Evolutionary conservation across 2,113 vertebrate genomes (phyloP), one percentile per base, ranked within the genome.

Genomic region (Hepsetus odoe): DNA sequence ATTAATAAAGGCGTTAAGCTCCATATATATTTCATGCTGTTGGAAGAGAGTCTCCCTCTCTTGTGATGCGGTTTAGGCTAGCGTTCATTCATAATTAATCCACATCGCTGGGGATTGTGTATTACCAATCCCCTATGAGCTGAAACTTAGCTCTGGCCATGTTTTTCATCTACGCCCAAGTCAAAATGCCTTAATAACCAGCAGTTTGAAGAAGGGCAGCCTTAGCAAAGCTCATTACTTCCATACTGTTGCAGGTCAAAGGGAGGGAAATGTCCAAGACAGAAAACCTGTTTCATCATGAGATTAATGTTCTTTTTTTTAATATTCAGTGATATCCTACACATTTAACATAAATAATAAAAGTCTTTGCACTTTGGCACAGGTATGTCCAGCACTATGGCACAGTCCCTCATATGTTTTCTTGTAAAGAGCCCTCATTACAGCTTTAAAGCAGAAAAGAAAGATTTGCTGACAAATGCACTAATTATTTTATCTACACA

Each of bases 61-160:
- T 84, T 89, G 85, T 87, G 69, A 81, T 13, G 51, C 82, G 81
- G 75, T 89, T 91, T 90, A 87, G 86, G 85, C 82, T 77, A 90
- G 89, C 86, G 81, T 86, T 89, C 88, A 90, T 91, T 88, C 90
- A 92, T 91, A 92, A 92, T 92, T 92, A 90, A 90, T 90, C 86
- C 85, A 82, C 83, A 74, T 89, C 90, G 86, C 77, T 86, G 84
- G 90, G 89, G 90, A 90, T 20, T 76, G 73, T 80, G 86, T 85
- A 88, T 87, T 87, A 90, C 81, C 79, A 90, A 84, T 85, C 87
- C 86, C 81, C 58, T 77, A 82, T 79, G 84, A 70, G 69, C 49
- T 33, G 46, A 35, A 80, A 80, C 55, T 84, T 78, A 73, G 53
- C 26, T 22, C 75, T 30, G 67, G 58, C 69, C 49, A 26, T 77